These are phyloP conservation scores for Homarus americanus DNA, from an alignment of 1,140 invertebrate species.

Conservation along the genomic window DNA sequence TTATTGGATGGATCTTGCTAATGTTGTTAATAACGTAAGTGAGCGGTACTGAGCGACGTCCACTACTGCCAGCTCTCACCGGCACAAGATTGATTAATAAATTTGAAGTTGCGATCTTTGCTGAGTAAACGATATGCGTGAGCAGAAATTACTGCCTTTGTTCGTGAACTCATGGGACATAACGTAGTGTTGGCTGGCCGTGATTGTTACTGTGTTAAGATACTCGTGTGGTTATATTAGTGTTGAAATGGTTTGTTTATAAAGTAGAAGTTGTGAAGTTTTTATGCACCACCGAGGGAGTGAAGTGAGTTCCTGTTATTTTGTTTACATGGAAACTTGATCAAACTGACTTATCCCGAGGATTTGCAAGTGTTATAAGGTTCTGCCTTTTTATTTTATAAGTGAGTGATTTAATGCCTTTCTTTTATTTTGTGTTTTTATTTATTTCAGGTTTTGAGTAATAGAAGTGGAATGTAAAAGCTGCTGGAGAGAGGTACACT, in stretches of 20 bases:
- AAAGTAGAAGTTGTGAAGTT: neutral
- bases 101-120: conserved; percentile 7
- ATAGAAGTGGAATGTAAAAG: too few species aligned
- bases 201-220: neutral
- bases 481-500: too few species aligned
- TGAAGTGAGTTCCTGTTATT: neutral
- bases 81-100: neutral
- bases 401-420: too few species aligned
- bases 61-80: neutral
- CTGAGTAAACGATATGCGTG: conserved; percentile 22
- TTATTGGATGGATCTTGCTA: conserved; percentile 8
- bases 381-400: too few species aligned
- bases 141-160: conserved; percentile 16
- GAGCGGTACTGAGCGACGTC: neutral
- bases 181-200: neutral
- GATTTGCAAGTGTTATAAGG: too few species aligned
- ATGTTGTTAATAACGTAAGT: neutral
- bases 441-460: too few species aligned
- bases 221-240: too few species aligned
- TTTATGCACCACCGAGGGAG: neutral
- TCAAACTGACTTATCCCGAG: too few species aligned
- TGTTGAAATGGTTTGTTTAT: neutral
- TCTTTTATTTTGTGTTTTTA: too few species aligned
- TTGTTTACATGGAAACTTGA: neutral
- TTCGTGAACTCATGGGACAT: neutral